Conservation (phyloP, 2,113 vertebrate species). For the Myxocyprinus asiaticus region DNA sequence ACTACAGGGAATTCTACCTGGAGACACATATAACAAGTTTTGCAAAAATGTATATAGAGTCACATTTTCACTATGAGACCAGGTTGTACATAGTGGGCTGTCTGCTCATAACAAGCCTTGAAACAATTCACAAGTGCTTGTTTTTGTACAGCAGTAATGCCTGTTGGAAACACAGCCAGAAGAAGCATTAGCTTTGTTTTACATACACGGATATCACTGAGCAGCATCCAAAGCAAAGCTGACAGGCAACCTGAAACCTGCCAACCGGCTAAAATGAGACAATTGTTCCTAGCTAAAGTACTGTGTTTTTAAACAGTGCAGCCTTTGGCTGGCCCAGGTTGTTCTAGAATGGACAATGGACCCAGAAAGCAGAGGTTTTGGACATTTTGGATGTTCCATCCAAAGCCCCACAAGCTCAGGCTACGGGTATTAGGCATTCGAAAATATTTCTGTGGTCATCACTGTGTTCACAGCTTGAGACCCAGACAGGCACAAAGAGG, state of each 20-base stretch:
- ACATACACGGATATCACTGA: conserved; percentile 64
- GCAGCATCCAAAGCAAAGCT: conserved; percentile 68
- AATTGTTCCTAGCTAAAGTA: conserved; percentile 65
- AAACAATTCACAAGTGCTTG: neutral
- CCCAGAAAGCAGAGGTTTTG: conserved; percentile 49
- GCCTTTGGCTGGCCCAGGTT: conserved; percentile 6
- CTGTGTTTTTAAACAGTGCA: conserved; percentile 62
- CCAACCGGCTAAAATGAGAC: conserved; percentile 66
- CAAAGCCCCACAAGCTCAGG: conserved; percentile 54
- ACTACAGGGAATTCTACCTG: too few species aligned
- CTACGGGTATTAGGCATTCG: conserved; percentile 53
- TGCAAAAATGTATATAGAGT: too few species aligned
- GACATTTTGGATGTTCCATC: conserved; percentile 54
- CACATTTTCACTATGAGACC: too few species aligned
- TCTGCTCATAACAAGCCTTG: conserved; percentile 5
- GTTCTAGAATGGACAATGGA: conserved; percentile 49
- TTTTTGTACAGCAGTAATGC: neutral
- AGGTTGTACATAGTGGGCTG: too few species aligned
- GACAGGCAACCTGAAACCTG: conserved; percentile 68
- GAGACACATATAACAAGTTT: too few species aligned
- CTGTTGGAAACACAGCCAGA: conserved; percentile 53
- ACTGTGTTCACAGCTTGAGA: conserved; percentile 46
- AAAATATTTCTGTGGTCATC: conserved; percentile 51
- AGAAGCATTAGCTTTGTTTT: conserved; percentile 68
- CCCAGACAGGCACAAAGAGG: conserved; percentile 1